Base-by-base conservation (phyloP, 2,888 invertebrate genomes). In the Heterodera filipjevi region DNA sequence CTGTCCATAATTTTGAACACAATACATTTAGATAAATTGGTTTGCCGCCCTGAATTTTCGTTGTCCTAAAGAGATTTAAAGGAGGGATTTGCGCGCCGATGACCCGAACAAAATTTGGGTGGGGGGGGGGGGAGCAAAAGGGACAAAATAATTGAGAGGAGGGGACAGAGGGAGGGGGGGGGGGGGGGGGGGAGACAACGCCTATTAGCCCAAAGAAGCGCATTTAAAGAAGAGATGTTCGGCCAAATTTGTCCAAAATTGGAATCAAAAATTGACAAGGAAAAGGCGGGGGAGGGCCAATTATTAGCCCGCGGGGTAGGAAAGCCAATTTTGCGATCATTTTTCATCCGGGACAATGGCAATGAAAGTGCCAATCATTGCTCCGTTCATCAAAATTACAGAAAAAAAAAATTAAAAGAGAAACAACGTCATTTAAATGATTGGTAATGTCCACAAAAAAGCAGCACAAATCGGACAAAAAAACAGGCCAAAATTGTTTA, bases 81-180 rank as follows among this genome's bases (percentile, higher is more conserved):
- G 53, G 59, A 27, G 59, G 59, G 59, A 59, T 59, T 59, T 59
- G 59, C 59, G 59, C 59, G 59, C 72, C 72, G 46, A 14, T 72
- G 46, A 72, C 72, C 53, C 39, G 71, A 22, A 44, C 53, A 49
- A 39, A 39, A 44, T 72, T 39, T 3, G 32, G 12, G 71, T 12
- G 33, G 39, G 70, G 35, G 68, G 12, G 33, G 71, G 71, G 19
- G 30, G 35, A 27, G 35, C 27, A 22, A 30, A 39, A 72, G 16
- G 16, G 53, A 35, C 46, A 22, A n/a, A n/a, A 72, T 39, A 32
- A 53, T 72, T 53, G 39, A 72, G 35, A n/a, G 49, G n/a, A 19
- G 30, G 16, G 33, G 35, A 66, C 53, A 66, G 64, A 32, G 35
- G 3, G 10, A 14, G 46, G 19, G 49, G 71, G 66, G 44, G n/a